phyloP scores from a whole-genome alignment of 2,113 vertebrate genomes.

The Manacus vitellinus region DNA sequence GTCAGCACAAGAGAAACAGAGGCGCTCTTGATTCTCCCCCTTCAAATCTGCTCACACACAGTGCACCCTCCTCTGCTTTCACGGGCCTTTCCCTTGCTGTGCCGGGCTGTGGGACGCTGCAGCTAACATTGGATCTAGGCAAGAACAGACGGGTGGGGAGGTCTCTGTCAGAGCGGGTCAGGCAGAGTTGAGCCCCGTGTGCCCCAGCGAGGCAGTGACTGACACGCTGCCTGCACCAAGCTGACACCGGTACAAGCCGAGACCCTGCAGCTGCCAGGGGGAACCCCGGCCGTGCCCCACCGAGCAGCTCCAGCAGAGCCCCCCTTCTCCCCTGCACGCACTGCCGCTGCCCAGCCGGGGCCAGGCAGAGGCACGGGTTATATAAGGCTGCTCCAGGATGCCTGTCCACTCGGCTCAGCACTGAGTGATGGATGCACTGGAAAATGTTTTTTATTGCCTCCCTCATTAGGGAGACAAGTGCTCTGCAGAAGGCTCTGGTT shows the following conservation, averaged over 20 bases:
- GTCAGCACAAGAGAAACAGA: not conserved
- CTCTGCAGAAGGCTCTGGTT: not conserved
- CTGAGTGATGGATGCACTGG: not conserved
- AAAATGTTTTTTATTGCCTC: conserved; percentile 13
- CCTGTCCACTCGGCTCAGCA: not conserved
- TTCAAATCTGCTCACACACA: not conserved
- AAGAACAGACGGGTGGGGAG: not conserved
- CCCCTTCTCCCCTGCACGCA: rapidly evolving
- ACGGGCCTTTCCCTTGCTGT: not conserved
- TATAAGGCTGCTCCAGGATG: not conserved
- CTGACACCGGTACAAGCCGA: not conserved
- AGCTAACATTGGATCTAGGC: not conserved
- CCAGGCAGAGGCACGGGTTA: not conserved
- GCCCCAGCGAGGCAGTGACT: conserved; percentile 5
- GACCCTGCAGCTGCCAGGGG: not conserved
- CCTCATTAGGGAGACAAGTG: not conserved
- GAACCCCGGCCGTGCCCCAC: not conserved
- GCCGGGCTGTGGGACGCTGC: not conserved
- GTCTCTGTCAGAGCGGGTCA: not conserved
- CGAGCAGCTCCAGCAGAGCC: not conserved
- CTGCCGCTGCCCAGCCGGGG: not conserved
- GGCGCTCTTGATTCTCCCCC: not conserved
- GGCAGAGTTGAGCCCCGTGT: not conserved
- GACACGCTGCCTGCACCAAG: not conserved
- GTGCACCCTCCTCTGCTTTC: not conserved